phyloP scores from a whole-genome alignment of 2,888 invertebrate genomes.

The Amiota minor region DNA sequence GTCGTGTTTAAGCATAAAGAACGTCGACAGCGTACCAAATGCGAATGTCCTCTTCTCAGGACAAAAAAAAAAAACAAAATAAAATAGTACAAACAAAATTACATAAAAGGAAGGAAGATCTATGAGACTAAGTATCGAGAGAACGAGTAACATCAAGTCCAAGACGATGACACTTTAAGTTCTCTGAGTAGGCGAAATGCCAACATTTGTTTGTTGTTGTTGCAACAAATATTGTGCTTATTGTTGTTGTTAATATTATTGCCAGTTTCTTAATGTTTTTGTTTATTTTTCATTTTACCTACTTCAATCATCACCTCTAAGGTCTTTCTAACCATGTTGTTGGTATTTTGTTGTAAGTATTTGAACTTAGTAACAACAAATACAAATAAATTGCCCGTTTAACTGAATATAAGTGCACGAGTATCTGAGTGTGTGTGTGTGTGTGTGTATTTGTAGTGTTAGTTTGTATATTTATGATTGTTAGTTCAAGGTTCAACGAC shows the following conservation, averaged over 20 bases:
- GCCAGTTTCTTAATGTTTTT: background rate
- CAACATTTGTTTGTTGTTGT: slow-evolving; percentile 15
- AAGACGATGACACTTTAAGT: background rate
- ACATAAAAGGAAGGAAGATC: no score
- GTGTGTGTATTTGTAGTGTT: no score
- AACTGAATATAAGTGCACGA: background rate
- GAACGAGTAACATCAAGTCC: no score
- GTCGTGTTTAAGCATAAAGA: slow-evolving; percentile 26
- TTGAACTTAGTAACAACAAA: slow-evolving; percentile 53
- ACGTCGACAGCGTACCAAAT: slow-evolving; percentile 13
- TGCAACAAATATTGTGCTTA: slow-evolving; percentile 35
- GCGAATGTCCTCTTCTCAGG: slow-evolving; percentile 51
- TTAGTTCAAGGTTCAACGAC: slow-evolving; percentile 59
- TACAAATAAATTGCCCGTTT: slow-evolving; percentile 54
- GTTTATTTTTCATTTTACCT: no score
- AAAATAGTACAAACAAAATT: no score
- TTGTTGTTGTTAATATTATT: background rate
- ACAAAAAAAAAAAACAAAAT: background rate
- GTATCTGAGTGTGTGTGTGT: background rate
- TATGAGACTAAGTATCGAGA: no score
- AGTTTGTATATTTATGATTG: no score
- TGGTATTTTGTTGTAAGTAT: slow-evolving; percentile 40
- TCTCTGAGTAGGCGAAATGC: background rate
- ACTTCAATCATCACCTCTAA: background rate
- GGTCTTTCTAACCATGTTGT: background rate